Evolutionary conservation across 2,113 vertebrate genomes (phyloP), one percentile per base, ranked within the genome.

Genomic region (Bujurquina vittata): DNA sequence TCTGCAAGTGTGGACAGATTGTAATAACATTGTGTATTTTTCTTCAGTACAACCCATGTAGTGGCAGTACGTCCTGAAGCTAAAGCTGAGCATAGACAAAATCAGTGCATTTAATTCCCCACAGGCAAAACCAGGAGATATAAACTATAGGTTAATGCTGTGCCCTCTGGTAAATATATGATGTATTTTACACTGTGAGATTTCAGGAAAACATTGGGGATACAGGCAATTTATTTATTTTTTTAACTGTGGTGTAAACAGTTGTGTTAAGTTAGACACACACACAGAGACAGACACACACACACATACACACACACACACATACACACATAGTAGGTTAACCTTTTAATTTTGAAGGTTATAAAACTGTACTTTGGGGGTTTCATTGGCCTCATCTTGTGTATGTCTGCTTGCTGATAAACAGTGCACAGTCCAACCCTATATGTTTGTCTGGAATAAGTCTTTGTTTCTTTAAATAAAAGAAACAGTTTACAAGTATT

Each of bases 31-130:
- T 86, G 91, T 89, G 61, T 75, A 55, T 83, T 81, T 92, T 87
- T 87, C 57, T 75, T 84, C 77, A 78, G 83, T 83, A 88, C 89
- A 89, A 88, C 90, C 84, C 92, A 83, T 87, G 86, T 87, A 85
- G 85, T 89, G 89, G 92, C 92, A 91, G 80, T 85, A 84, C 79
- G 75, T 83, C 90, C 85, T 84, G 43, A 10, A 91, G 88, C 90
- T 61, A 69, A 43, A 75, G 15, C 56, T 84, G 26, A 79, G 57
- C 72, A 63, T 35, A 80, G 58, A 77, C 62, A 75, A 78, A 80
- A 74, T 46, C 78, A 43, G 61, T 61, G 59, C 33, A 79, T 83
- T 89, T 75, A 5, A 79, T 62, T 3, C 20, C 81, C 79, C 72
- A 20, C 8, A 4, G 55, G 86, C 88, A 49, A n/a, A 9, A 62